These are phyloP conservation scores for Corvus cornix DNA, from an alignment of 2,113 vertebrate species.

Conservation along the genomic window DNA sequence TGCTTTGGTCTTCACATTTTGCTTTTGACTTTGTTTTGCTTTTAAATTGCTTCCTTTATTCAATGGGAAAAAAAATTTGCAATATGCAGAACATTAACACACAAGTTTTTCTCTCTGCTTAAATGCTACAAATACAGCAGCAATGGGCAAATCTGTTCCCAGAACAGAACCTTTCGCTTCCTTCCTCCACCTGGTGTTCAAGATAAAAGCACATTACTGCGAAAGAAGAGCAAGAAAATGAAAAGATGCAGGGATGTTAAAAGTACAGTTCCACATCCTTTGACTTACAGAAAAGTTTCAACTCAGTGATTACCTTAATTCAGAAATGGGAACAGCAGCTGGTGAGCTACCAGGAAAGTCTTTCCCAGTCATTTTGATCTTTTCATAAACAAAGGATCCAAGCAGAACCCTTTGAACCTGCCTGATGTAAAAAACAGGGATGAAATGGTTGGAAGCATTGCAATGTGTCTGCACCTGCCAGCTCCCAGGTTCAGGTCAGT, in stretches of 20 bases:
- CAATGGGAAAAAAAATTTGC: background rate
- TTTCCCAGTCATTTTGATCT: background rate
- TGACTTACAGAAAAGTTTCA: background rate
- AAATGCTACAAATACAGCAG: background rate
- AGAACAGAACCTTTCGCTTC: background rate
- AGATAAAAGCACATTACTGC: background rate
- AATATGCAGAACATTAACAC: background rate
- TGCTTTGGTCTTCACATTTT: no score
- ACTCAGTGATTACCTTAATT: background rate
- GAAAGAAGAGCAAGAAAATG: background rate
- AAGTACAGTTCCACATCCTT: background rate
- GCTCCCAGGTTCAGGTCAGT: background rate
- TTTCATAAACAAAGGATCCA: background rate
- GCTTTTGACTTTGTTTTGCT: background rate
- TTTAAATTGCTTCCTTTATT: background rate
- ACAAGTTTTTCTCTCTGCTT: background rate
- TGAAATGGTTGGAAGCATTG: background rate
- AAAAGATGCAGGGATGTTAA: background rate
- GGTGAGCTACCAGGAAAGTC: background rate
- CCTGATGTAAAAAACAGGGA: background rate
- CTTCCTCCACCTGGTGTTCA: background rate
- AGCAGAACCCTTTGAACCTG: background rate
- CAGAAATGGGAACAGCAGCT: background rate
- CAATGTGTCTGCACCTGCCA: background rate
- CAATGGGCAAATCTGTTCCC: background rate